These are phyloP conservation scores for Metopia argyrocephala DNA, from an alignment of 2,888 invertebrate species.

Conservation along the genomic window DNA sequence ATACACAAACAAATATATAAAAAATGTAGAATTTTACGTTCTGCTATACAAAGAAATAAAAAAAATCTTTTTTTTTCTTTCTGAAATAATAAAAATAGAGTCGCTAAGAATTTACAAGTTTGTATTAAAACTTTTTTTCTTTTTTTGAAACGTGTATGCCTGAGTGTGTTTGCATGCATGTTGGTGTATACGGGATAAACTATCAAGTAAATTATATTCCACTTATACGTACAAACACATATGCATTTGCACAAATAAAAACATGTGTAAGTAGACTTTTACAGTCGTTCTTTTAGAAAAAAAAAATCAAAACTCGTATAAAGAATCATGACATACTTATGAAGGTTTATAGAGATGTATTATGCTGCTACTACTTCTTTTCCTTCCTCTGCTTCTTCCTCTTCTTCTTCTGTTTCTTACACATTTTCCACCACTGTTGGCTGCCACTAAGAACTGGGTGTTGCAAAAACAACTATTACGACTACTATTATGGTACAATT, in stretches of 20 bases:
- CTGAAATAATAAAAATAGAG: slow-evolving; percentile 9
- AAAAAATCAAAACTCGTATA: slow-evolving; percentile 7
- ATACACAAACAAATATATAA: slow-evolving; percentile 18
- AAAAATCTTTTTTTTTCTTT: too few species aligned
- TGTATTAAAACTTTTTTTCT: slow-evolving; percentile 29
- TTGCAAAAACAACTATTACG: slow-evolving; percentile 23
- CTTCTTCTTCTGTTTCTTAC: neutral
- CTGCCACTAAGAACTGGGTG: slow-evolving; percentile 22
- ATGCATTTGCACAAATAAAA: neutral
- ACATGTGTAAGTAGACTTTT: slow-evolving; percentile 7
- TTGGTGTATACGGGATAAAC: slow-evolving; percentile 36
- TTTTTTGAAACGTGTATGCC: neutral
- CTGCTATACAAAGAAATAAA: slow-evolving; percentile 24
- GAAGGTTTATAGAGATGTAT: slow-evolving; percentile 50
- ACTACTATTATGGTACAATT: neutral
- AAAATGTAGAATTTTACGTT: slow-evolving; percentile 48
- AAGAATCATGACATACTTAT: slow-evolving; percentile 59
- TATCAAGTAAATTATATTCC: slow-evolving; percentile 47
- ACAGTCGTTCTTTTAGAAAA: neutral
- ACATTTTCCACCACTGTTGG: slow-evolving; percentile 27
- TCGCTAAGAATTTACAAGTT: slow-evolving; percentile 42
- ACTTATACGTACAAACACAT: neutral
- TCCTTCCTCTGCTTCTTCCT: neutral
- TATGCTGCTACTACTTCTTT: slow-evolving; percentile 8
- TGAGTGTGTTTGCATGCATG: slow-evolving; percentile 6